Base-by-base conservation (phyloP, 2,797 vertebrate genomes). In the Leptatherina wallacei region DNA sequence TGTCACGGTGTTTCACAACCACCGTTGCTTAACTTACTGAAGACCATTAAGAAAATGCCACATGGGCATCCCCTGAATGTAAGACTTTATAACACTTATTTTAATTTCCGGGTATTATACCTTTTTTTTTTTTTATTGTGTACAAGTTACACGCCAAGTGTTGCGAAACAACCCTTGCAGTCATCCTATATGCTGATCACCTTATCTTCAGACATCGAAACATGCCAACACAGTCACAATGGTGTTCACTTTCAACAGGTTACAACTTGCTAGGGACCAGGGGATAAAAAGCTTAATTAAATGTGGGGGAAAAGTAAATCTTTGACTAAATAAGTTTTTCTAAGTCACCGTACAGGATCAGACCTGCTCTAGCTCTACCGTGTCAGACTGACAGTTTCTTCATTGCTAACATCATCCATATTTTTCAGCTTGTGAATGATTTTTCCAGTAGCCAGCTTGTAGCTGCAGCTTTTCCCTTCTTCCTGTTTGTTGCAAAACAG, bases 281-380 rank as follows among this genome's bases (percentile, higher is more conserved):
- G n/a, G 27, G 4, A 40, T 59, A 63, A 27, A 54, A 62, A 32
- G 11, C 61, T 29, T 3, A 22, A 22, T 22, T 49, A 49, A 49
- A 22, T n/a, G 24, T 1, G 47, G 16, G 38, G 14, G 3, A 8
- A 22, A 49, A 49, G 44, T n/a, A 49, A 22, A 22, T 47, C 16
- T 47, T 47, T 47, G 51, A 65, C 67, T 78, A 73, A 76, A 83
- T 77, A 33, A 61, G 63, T 36, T 65, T 75, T 78, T 71, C 61
- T 32, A 35, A 63, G 67, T 44, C 1, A 7, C 40, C 36, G 38
- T 57, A 81, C 83, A 78, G 65, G 80, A 84, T 85, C 65, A 81
- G 65, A 84, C 65, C 33, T 85, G 81, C 42, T 74, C 63, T 71
- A 44, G n/a, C 74, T 72, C 71, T 59, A 54, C 75, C 40, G 54